Base-by-base conservation (phyloP, 2,113 vertebrate genomes). In the western clawed frog (Xenopus tropicalis) region DNA sequence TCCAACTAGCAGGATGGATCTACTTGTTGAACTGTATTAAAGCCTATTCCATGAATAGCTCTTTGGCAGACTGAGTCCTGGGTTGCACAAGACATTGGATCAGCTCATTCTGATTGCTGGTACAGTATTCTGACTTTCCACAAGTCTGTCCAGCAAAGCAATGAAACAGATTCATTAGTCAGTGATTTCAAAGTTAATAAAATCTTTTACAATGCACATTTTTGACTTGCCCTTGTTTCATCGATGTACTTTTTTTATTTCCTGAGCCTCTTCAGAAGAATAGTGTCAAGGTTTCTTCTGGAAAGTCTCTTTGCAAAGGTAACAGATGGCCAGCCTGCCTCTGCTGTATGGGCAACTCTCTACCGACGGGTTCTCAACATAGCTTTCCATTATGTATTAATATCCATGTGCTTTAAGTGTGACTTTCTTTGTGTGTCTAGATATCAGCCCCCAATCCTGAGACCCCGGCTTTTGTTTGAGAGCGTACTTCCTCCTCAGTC, bases 231-330 rank as follows among this genome's bases (percentile, higher is more conserved):
- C 73, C 58, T 70, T 24, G 66, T 59, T 72, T 71, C 61, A 79
- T 68, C 77, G 70, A 17, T 66, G 52, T 66, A 42, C 78, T 62
- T 62, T 62, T 62, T 72, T 84, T 66, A 73, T 83, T 73, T 86
- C 78, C 79, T 85, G 90, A 88, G 83, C 81, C 77, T 81, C 67
- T 88, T 80, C 86, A 93, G 92, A 89, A 90, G 85, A 91, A 87
- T 75, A 71, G 89, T 84, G 78, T 84, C 85, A 86, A 84, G 88
- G 89, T 88, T 78, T 83, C 88, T 74, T 88, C 86, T 84, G 82
- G 91, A 79, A 82, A 81, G 78, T 83, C 73, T 71, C 80, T 86
- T 83, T 85, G 87, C 78, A 77, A 93, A 93, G 92, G 90, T 93
- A 90, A 82, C 16, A 66, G 74, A 69, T 24, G 78, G 22, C 64